A percentile compares a stretch with the other conserved stretches of the same genome.
Conservation (phyloP, 2,113 vertebrate genomes). For the Paralichthys olivaceus region DNA sequence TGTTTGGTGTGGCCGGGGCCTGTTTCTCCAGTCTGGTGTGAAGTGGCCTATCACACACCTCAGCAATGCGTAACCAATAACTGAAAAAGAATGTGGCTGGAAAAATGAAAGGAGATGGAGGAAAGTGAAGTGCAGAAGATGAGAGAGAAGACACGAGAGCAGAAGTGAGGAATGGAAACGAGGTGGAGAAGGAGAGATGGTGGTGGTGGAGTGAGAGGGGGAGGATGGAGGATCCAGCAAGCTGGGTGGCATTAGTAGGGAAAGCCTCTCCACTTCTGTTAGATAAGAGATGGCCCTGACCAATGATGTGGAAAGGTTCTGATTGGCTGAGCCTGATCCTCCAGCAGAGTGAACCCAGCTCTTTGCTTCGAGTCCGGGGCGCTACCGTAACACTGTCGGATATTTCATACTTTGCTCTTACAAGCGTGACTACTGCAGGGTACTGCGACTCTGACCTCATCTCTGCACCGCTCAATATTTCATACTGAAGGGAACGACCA, state of each 20-base stretch:
- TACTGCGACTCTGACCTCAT: slow-evolving; percentile 42
- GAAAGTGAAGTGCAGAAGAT: slow-evolving; percentile 54
- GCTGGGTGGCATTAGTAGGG: slow-evolving; percentile 77
- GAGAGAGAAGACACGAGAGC: slow-evolving; percentile 42
- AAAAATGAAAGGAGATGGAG: slow-evolving; percentile 63
- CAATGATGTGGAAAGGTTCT: slow-evolving; percentile 82
- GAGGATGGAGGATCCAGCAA: slow-evolving; percentile 63
- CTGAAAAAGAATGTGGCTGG: slow-evolving; percentile 55
- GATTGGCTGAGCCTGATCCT: slow-evolving; percentile 80
- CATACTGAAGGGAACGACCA: slow-evolving; percentile 18
- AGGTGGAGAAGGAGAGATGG: slow-evolving; percentile 4
- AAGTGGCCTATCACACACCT: slow-evolving; percentile 65
- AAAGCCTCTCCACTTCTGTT: slow-evolving; percentile 75
- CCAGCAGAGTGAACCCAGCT: slow-evolving; percentile 57
- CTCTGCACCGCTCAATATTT: slow-evolving; percentile 23
- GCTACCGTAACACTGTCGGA: slow-evolving; percentile 63
- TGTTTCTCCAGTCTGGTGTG: slow-evolving; percentile 59
- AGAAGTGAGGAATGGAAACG: slow-evolving; percentile 19
- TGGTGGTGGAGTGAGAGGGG: slow-evolving; percentile 42
- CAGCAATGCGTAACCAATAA: slow-evolving; percentile 78
- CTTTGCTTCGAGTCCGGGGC: slow-evolving; percentile 51
- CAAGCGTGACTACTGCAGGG: slow-evolving; percentile 46
- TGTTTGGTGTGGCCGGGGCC: slow-evolving; percentile 55
- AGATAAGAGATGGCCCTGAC: slow-evolving; percentile 80
- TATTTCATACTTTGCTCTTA: slow-evolving; percentile 69